Evolutionary conservation across 2,113 vertebrate genomes (phyloP).

Genomic region (Chaenogobius annularis): DNA sequence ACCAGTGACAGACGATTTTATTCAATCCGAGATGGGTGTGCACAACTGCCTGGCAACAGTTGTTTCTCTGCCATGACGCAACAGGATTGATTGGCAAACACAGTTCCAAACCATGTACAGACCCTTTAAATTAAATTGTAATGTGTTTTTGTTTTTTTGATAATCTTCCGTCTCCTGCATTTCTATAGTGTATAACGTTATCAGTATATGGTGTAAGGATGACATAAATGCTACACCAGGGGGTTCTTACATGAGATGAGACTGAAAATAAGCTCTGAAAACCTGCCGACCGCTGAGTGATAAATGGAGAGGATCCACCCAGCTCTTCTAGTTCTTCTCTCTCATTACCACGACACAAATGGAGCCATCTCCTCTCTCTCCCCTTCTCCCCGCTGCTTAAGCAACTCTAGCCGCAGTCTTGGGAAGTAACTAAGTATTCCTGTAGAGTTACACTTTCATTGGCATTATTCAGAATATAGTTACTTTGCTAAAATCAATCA

Average conservation of each 20-base stretch:
- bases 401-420: conserved; percentile 19
- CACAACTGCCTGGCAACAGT: too few relatives aligned
- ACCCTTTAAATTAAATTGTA: too few relatives aligned
- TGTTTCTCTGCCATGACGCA: too few relatives aligned
- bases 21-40: neutral
- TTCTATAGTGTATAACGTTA: neutral
- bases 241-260: conserved; percentile 46
- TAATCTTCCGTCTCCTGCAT: neutral
- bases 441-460: too few relatives aligned
- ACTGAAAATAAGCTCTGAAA: conserved; percentile 64
- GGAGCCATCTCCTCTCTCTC: conserved; percentile 44
- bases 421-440: too few relatives aligned
- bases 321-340: conserved; percentile 28
- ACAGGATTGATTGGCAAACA: too few relatives aligned
- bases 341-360: conserved; percentile 59
- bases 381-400: neutral
- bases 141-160: neutral
- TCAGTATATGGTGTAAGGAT: conserved; percentile 5
- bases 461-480: too few relatives aligned
- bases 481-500: too few relatives aligned
- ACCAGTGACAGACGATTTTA: too few relatives aligned
- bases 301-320: conserved; percentile 66
- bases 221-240: conserved; percentile 32
- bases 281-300: conserved; percentile 63
- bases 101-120: too few relatives aligned